Conservation (phyloP, 2,888 invertebrate species). For the Lasioglossum calceatum region DNA sequence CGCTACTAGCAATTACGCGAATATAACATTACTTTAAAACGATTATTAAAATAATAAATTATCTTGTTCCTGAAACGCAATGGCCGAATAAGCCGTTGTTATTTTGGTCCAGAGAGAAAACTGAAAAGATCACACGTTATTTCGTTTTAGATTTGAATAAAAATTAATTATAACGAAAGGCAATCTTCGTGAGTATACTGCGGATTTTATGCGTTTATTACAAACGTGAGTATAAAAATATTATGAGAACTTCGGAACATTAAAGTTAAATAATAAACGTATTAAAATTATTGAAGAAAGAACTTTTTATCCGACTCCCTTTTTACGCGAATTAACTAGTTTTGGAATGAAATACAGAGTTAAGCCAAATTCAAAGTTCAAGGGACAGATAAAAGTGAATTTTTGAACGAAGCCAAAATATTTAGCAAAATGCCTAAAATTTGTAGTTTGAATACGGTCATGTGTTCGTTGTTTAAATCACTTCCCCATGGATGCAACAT, state of each 20-base stretch:
- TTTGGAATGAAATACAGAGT: too few relatives aligned
- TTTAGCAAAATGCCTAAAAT: not conserved
- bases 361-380: too few relatives aligned
- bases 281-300: too few relatives aligned
- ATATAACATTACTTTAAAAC: not conserved
- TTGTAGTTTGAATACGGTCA: too few relatives aligned
- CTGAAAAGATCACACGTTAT: not conserved
- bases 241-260: too few relatives aligned
- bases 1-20: not conserved
- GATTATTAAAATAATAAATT: constrained; percentile 4
- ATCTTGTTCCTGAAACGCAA: not conserved
- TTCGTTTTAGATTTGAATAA: not conserved
- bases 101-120: not conserved
- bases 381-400: not conserved
- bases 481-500: not conserved
- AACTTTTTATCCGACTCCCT: too few relatives aligned
- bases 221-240: too few relatives aligned
- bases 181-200: too few relatives aligned
- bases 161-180: too few relatives aligned
- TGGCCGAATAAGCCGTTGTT: not conserved
- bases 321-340: too few relatives aligned
- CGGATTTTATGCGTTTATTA: too few relatives aligned
- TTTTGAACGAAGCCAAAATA: not conserved
- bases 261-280: too few relatives aligned
- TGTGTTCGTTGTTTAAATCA: not conserved